phyloP scores from a whole-genome alignment of 2,888 invertebrate species.

The Microplitis manilae region DNA sequence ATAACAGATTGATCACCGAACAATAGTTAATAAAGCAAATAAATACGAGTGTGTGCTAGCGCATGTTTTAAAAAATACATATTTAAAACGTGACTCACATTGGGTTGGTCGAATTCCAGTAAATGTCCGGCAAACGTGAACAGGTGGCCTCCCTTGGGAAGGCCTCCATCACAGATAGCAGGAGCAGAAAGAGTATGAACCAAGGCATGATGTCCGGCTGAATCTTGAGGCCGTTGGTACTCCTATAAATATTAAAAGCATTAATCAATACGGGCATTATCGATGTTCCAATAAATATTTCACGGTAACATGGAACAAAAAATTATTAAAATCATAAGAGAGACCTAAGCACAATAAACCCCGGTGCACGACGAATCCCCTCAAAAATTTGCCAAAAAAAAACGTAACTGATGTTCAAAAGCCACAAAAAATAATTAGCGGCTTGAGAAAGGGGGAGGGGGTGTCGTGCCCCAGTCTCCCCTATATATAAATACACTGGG shows the following conservation, averaged over 20 bases:
- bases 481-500: constrained; percentile 9
- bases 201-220: constrained; percentile 73
- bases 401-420: too few species aligned
- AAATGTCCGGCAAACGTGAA: constrained; percentile 74
- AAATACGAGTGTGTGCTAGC: constrained; percentile 3
- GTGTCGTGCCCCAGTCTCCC: constrained; percentile 48
- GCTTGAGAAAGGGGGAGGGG: too few species aligned
- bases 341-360: too few species aligned
- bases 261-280: constrained; percentile 49
- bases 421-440: too few species aligned
- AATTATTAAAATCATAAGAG: too few species aligned
- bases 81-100: constrained; percentile 71
- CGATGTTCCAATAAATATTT: constrained; percentile 43
- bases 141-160: constrained; percentile 73
- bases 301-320: too few species aligned
- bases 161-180: constrained; percentile 73
- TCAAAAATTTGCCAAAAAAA: too few species aligned
- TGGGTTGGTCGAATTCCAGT: constrained; percentile 75
- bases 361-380: too few species aligned
- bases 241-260: constrained; percentile 56
- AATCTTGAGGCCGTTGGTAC: constrained; percentile 69
- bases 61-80: constrained; percentile 29
- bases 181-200: constrained; percentile 73
- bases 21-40: constrained; percentile 19
- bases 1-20: neutral